Base-by-base conservation (phyloP, 2,888 invertebrate genomes). In the Aphelenchoides bicaudatus region DNA sequence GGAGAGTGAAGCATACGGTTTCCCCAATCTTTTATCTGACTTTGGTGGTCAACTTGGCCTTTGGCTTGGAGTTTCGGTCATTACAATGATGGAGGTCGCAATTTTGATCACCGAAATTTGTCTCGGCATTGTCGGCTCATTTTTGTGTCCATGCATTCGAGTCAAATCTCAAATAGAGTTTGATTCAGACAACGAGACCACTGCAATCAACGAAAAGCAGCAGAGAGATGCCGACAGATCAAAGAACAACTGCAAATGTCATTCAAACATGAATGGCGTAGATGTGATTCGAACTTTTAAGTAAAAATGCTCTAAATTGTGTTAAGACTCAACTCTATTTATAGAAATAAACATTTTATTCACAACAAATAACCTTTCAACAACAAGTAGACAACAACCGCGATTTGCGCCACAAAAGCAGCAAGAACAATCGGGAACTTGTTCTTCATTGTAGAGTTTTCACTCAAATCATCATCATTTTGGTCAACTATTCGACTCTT, bases 1-100 rank as follows among this genome's bases (percentile, higher is more conserved):
- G 8, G 75, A 75, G 55, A 70, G 66, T 23, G 75, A 74, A 61
- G 75, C 75, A 6, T 75, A 75, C 56, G 75, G 70, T 27, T 59
- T 68, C 59, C 63, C 73, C 5, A 74, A 74, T 58, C 61, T 74
- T 30, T 60, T 74, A 6, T 71, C 72, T n/a, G 74, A 74, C 59
- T 74, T 74, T 56, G 74, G 74, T n/a, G 74, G 74, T 29, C 73
- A 72, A 51, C 62, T 74, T 13, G 52, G 61, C n/a, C 58, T 73
- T 16, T 73, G 72, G 72, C 71, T 74, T 71, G 74, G 74, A 28
- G 73, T 73, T 5, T 63, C 63, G 52, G 71, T 72, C 28, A 72
- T 72, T 38, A 71, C 71, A 6, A 66, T 72, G 25, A 68, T 70
- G 64, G 72, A 71, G 47, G 68, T 69, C 6, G 37, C 52, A 23